Evolutionary conservation across 2,888 invertebrate species (phyloP).

Genomic region (Dromius quadrimaculatus): DNA sequence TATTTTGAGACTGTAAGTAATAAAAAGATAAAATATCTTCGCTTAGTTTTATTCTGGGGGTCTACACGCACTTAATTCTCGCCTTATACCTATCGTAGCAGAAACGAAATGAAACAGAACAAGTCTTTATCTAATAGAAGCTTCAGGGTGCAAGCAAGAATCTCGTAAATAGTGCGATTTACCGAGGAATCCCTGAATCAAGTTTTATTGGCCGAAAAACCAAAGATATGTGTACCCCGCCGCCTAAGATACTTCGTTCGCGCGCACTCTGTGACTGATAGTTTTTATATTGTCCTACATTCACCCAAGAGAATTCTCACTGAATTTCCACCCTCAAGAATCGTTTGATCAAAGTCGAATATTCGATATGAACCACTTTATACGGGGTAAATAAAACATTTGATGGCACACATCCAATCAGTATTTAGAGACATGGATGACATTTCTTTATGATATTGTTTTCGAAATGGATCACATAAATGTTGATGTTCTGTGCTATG

Average conservation of each 20-base stretch:
- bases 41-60: neutral
- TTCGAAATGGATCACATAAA: conserved; percentile 58
- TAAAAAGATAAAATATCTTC: neutral
- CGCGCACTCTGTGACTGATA: conserved; percentile 63
- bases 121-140: conserved; percentile 61
- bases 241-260: conserved; percentile 56
- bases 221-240: conserved; percentile 68
- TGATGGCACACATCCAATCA: conserved; percentile 66
- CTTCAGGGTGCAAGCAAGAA: conserved; percentile 58
- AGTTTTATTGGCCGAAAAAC: conserved; percentile 75
- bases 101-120: conserved; percentile 28
- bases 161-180: conserved; percentile 64
- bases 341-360: neutral
- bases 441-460: conserved; percentile 61
- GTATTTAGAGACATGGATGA: conserved; percentile 64
- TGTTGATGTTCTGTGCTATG: conserved; percentile 53
- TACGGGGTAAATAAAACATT: conserved; percentile 63
- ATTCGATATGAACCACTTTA: conserved; percentile 49
- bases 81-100: conserved; percentile 6
- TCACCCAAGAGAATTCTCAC: conserved; percentile 13
- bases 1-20: too few relatives aligned
- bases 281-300: conserved; percentile 62
- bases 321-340: neutral
- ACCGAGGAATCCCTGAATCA: conserved; percentile 65
- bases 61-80: neutral